Conservation (phyloP, 92 coral and sea anemone species). For the Zoanthus gigantus region DNA sequence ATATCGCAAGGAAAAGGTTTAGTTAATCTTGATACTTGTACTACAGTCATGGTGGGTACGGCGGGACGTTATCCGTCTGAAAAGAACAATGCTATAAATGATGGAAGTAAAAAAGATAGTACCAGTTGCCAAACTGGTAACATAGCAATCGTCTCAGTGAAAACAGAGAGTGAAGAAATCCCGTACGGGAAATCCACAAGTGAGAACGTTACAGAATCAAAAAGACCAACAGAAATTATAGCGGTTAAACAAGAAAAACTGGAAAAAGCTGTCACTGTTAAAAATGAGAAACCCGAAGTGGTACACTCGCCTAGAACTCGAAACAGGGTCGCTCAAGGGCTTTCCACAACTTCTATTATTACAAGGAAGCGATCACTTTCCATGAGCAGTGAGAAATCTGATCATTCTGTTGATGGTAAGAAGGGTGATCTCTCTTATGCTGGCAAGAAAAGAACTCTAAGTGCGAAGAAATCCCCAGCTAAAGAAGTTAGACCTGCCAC, state of each 20-base stretch:
- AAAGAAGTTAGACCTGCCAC: not conserved
- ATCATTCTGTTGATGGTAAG: constrained; percentile 12
- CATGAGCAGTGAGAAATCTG: constrained; percentile 45
- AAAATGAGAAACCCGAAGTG: constrained; percentile 16
- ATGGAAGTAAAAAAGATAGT: not conserved
- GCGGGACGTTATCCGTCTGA: not conserved
- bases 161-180: not conserved
- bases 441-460: constrained; percentile 3
- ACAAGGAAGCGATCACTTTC: constrained; percentile 41
- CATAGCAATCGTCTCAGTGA: not conserved
- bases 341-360: constrained; percentile 8
- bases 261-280: not conserved
- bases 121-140: not conserved
- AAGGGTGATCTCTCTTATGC: not conserved
- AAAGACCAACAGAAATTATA: not conserved
- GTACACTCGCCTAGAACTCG: constrained; percentile 35
- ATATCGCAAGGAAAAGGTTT: not conserved
- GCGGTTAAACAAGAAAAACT: not conserved
- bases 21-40: constrained; percentile 12
- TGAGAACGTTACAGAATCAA: not conserved
- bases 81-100: not conserved
- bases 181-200: not conserved
- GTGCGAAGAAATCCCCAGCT: constrained; percentile 6
- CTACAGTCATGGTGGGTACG: not conserved
- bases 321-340: constrained; percentile 21